Percentiles rank a stretch among this genome's conserved stretches.
These are phyloP conservation scores for Hephaestus fuliginosus DNA, from an alignment of 2,797 vertebrate species.

Conservation along the genomic window DNA sequence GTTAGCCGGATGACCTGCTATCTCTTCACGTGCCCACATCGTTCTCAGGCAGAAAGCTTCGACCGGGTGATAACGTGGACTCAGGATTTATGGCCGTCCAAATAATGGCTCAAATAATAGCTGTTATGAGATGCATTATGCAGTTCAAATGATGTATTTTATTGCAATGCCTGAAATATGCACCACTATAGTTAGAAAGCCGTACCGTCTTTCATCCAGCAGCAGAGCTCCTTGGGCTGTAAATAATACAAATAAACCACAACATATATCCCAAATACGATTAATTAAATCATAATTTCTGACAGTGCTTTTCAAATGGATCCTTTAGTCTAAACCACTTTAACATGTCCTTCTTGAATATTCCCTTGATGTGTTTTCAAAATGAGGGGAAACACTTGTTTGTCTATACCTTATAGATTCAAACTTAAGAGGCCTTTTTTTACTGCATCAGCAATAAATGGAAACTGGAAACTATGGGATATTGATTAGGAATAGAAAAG, in stretches of 20 bases:
- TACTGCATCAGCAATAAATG: not conserved
- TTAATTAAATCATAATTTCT: constrained; percentile 12
- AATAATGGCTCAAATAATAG: constrained; percentile 59
- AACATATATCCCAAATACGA: constrained; percentile 8
- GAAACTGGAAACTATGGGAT: not conserved
- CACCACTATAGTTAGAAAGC: constrained; percentile 37
- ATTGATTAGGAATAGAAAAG: not conserved
- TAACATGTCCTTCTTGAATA: not conserved
- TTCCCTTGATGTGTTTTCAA: constrained; percentile 15
- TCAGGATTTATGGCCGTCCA: constrained; percentile 47
- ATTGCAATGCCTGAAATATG: constrained; percentile 61
- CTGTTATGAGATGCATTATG: constrained; percentile 50
- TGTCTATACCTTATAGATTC: not conserved
- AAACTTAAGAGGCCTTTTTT: constrained; percentile 3
- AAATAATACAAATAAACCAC: constrained; percentile 51
- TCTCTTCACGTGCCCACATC: constrained; percentile 26
- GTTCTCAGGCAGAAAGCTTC: constrained; percentile 20
- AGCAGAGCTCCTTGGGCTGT: constrained; percentile 35
- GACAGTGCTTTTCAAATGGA: not conserved
- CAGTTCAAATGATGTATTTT: constrained; percentile 63
- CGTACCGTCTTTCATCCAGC: constrained; percentile 37
- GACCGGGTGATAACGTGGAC: constrained; percentile 28
- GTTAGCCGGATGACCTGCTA: constrained; percentile 3
- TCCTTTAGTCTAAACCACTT: constrained; percentile 19
- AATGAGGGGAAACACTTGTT: not conserved